Base-by-base conservation (phyloP, 2,797 vertebrate genomes). In the Cheirogaleus major region DNA sequence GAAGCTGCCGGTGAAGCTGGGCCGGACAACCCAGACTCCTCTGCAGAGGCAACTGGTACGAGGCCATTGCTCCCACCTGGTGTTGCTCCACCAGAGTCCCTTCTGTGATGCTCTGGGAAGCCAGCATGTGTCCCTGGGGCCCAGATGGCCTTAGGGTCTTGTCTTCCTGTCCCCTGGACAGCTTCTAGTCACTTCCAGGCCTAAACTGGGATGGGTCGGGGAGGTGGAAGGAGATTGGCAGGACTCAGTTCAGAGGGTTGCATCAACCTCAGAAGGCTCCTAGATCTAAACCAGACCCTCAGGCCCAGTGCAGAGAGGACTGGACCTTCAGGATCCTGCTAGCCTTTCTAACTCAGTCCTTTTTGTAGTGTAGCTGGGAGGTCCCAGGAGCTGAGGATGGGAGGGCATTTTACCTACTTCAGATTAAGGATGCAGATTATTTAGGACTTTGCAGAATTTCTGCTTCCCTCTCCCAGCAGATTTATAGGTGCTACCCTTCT, bases 11-110 rank as follows among this genome's bases (percentile, higher is more conserved):
- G 52, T n/a, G 98, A 98, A 93, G 92, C 97, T 0, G 48, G 93
- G 67, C 94, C 97, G 5, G 61, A 96, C 94, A 93, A 98, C 95
- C 41, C 94, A 55, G 98, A 96, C 48, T 65, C 93, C 32, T 55
- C 97, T 5, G 50, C 96, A 45, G 98, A 98, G 22, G 75, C 76
- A 3, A 61, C 98, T 27, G 98, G 99, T 99, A 97, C 50, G 98
- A 96, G 15, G 14, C n/a, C 22, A n/a, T 32, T 67, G 20, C 45
- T 88, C 57, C 82, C n/a, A 80, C 8, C 32, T 67, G 65, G 25
- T 73, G 32, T 52, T 78, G 84, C 27, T 55, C 13, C 17, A 63
- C 35, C 69, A 4, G 1, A 43, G 35, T 65, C 32, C 55, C 43
- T 50, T 23, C 15, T 72, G 2, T 67, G 38, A 9, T 57, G 23